phyloP scores from a whole-genome alignment of 2,888 invertebrate species.

The Apotomis betuletana region DNA sequence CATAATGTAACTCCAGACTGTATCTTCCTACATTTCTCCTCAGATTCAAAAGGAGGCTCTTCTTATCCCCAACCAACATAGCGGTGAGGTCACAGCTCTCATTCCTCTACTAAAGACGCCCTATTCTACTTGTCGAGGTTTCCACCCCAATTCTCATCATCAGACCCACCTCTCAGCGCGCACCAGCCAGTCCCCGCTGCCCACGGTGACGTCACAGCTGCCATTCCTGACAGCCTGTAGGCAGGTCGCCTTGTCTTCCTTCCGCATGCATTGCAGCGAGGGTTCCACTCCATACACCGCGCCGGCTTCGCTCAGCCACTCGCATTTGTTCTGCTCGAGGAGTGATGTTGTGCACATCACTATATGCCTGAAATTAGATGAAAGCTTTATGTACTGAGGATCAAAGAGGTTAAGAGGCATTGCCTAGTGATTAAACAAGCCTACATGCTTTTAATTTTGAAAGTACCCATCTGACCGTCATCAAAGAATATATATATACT shows the following conservation, averaged over 20 bases:
- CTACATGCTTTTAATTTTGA: no score
- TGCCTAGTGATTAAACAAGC: no score
- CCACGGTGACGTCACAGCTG: slow-evolving; percentile 88
- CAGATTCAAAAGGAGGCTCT: no score
- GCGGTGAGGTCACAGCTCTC: no score
- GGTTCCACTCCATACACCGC: slow-evolving; percentile 90
- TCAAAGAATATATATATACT: no score
- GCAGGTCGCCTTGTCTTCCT: slow-evolving; percentile 85
- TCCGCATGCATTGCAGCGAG: slow-evolving; percentile 89
- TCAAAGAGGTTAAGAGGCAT: not conserved
- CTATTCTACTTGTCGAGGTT: no score
- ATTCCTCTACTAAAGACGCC: no score
- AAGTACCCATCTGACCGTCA: no score
- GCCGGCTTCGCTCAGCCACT: slow-evolving; percentile 89
- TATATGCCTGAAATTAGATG: slow-evolving; percentile 68
- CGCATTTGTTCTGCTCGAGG: slow-evolving; percentile 89
- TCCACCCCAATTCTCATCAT: not conserved
- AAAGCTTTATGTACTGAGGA: not conserved
- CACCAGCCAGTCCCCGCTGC: slow-evolving; percentile 88
- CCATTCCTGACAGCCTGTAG: slow-evolving; percentile 85
- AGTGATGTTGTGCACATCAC: slow-evolving; percentile 87
- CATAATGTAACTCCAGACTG: no score
- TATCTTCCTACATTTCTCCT: no score
- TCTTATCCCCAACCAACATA: no score
- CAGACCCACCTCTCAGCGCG: slow-evolving; percentile 84